phyloP scores from a whole-genome alignment of 2,888 invertebrate species.

The Cinara cedri region DNA sequence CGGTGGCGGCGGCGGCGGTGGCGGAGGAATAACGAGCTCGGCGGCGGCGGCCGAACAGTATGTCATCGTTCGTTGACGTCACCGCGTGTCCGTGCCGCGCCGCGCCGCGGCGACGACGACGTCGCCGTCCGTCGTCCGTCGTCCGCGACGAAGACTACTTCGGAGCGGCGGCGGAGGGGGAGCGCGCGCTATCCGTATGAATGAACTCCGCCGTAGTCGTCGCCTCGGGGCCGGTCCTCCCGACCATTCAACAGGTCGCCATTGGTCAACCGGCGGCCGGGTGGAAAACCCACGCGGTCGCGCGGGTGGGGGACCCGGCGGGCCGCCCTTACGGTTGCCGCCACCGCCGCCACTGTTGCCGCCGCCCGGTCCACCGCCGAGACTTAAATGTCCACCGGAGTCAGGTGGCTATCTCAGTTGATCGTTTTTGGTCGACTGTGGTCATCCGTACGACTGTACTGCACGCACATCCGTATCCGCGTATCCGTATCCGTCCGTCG shows the following conservation, averaged over 20 bases:
- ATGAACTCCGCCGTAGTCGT: conserved; percentile 49
- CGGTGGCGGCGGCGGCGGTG: background rate
- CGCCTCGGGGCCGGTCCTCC: conserved; percentile 50
- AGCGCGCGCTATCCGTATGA: conserved; percentile 29
- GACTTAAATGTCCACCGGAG: conserved; percentile 57
- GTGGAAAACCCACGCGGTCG: conserved; percentile 54
- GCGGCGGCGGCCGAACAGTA: conserved; percentile 23
- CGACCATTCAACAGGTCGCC: conserved; percentile 56
- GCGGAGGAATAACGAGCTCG: background rate
- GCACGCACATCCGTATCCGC: background rate
- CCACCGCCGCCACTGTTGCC: conserved; percentile 13
- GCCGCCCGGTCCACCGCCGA: conserved; percentile 52
- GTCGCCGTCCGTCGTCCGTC: background rate
- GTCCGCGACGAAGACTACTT: background rate
- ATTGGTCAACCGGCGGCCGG: conserved; percentile 57
- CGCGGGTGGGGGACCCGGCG: conserved; percentile 45
- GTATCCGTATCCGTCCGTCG: background rate
- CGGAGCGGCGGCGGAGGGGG: conserved; percentile 40
- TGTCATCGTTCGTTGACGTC: conserved; percentile 51
- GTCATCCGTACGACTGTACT: conserved; percentile 17
- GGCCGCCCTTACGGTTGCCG: conserved; percentile 38
- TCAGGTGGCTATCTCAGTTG: conserved; percentile 57
- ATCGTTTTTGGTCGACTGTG: conserved; percentile 56
- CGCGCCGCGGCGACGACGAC: background rate
- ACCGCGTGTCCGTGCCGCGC: conserved; percentile 24